A percentile compares a stretch with the other conserved stretches of the same genome.
Evolutionary conservation across 2,888 invertebrate genomes (phyloP).

Genomic region (Dione vanillae): DNA sequence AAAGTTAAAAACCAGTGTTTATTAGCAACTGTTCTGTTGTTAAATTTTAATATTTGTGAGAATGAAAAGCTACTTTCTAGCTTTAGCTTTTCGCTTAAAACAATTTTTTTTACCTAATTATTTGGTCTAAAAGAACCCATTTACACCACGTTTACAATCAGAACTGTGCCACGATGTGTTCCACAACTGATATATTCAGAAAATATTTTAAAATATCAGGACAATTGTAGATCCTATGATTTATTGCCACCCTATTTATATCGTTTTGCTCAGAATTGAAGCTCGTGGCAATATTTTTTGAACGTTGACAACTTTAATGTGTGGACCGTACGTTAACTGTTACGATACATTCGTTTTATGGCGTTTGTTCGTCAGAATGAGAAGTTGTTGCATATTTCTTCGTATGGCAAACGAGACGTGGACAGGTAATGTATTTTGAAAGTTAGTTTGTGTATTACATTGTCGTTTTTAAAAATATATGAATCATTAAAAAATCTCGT

Average conservation of each 20-base stretch:
- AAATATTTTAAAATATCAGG: not conserved
- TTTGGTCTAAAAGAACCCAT: no score
- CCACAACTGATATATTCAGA: no score
- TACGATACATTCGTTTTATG: constrained; percentile 40
- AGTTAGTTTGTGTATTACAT: not conserved
- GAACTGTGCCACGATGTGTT: no score
- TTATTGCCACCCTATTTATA: constrained; percentile 34
- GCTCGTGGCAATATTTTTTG: constrained; percentile 33
- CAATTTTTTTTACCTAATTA: no score
- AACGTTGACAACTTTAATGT: constrained; percentile 42
- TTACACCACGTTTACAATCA: not conserved
- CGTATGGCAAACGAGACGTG: constrained; percentile 2
- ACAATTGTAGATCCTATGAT: constrained; percentile 28
- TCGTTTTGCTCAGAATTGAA: constrained; percentile 34
- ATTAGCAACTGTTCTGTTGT: no score
- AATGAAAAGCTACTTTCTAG: no score
- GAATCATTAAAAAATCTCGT: no score
- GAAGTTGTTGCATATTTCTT: constrained; percentile 1
- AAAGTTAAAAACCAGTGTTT: not conserved
- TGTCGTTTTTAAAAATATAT: no score
- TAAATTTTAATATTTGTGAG: no score
- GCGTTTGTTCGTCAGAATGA: constrained; percentile 33
- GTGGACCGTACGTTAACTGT: constrained; percentile 37
- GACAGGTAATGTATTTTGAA: not conserved
- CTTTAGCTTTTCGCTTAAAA: no score